Evolutionary conservation across 2,888 invertebrate species (phyloP).

Genomic region (Apodemia mormo): DNA sequence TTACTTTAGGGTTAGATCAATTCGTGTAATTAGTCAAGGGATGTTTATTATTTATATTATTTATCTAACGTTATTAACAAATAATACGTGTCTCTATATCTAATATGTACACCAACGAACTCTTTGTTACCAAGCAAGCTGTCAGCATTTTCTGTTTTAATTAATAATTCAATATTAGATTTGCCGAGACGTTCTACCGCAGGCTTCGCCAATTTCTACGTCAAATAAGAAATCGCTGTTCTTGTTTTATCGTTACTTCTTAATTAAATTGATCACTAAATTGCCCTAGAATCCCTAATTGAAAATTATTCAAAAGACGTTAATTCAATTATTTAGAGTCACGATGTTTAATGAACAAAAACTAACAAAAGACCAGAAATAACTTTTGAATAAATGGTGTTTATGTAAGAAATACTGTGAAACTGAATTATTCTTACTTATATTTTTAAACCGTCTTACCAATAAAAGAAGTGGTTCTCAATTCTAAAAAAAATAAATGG

Average conservation of each 20-base stretch:
- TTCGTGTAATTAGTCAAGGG: too few relatives aligned
- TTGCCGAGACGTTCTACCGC: constrained; percentile 10
- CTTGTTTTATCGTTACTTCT: constrained; percentile 16
- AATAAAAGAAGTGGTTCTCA: too few relatives aligned
- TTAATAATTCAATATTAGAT: constrained; percentile 18
- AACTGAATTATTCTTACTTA: too few relatives aligned
- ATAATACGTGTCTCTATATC: not conserved
- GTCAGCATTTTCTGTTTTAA: constrained; percentile 14
- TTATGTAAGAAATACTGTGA: not conserved
- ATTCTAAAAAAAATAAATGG: too few relatives aligned
- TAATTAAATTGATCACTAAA: constrained; percentile 18
- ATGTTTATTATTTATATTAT: too few relatives aligned
- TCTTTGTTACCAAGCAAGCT: not conserved
- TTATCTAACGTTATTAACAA: not conserved
- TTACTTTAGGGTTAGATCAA: too few relatives aligned
- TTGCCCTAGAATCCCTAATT: constrained; percentile 10
- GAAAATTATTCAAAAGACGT: constrained; percentile 12
- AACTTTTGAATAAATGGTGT: not conserved
- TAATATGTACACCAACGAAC: not conserved
- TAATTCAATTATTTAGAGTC: constrained; percentile 4
- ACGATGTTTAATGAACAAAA: not conserved
- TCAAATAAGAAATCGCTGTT: constrained; percentile 15
- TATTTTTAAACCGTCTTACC: too few relatives aligned
- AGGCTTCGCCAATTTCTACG: constrained; percentile 9
- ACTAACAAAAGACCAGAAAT: not conserved